phyloP scores from a whole-genome alignment of 1,140 invertebrate genomes.

The Dreissena rostriformis region DNA sequence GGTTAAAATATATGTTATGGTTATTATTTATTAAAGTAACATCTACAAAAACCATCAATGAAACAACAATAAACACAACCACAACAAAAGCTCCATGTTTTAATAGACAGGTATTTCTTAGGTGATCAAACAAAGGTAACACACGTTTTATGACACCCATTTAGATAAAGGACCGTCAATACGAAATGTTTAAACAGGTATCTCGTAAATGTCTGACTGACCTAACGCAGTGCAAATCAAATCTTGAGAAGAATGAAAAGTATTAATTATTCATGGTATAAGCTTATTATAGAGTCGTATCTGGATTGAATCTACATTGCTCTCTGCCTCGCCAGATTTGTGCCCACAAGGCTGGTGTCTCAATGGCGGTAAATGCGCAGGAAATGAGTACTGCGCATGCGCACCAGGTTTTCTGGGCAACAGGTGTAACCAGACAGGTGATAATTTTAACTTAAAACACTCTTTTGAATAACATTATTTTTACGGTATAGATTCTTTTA shows the following conservation, averaged over 20 bases:
- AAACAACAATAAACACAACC: too few species aligned
- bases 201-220: background rate
- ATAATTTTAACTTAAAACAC: background rate
- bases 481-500: background rate
- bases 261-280: background rate
- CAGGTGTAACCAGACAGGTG: conserved; percentile 40
- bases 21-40: too few species aligned
- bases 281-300: background rate
- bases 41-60: too few species aligned
- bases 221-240: background rate
- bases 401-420: conserved; percentile 19
- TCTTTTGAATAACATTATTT: background rate
- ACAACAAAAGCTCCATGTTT: too few species aligned
- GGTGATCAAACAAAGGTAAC: too few species aligned
- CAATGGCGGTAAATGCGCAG: conserved; percentile 44
- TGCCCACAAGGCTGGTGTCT: conserved; percentile 26
- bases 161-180: background rate
- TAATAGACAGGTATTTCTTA: too few species aligned
- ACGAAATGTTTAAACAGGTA: background rate
- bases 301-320: background rate
- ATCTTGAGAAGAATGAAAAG: background rate
- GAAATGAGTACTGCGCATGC: conserved; percentile 32
- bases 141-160: too few species aligned
- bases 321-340: conserved; percentile 11
- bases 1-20: too few species aligned